Conservation (phyloP, 2,113 vertebrate genomes). For the Anguilla japonica region DNA sequence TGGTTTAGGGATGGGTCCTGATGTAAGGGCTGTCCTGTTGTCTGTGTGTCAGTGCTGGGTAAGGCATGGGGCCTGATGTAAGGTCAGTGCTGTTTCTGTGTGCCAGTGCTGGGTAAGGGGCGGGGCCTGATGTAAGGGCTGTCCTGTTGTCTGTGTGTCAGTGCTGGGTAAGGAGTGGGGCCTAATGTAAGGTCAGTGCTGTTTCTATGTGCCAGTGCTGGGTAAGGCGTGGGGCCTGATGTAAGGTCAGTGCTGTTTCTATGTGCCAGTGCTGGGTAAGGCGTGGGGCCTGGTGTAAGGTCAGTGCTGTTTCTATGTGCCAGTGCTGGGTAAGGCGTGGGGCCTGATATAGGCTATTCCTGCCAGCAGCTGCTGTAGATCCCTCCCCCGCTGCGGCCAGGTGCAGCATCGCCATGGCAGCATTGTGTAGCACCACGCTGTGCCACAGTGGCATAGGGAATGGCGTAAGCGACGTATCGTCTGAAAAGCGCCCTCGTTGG, state of each 20-base stretch:
- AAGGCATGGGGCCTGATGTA: background rate
- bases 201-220: too few species aligned
- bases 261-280: background rate
- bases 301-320: background rate
- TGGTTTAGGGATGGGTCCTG: background rate
- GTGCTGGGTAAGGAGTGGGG: background rate
- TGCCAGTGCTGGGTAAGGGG: too few species aligned
- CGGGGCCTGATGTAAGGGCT: too few species aligned
- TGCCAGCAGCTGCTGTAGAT: background rate
- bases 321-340: background rate
- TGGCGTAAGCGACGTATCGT: slow-evolving; percentile 50
- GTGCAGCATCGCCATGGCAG: background rate
- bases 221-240: too few species aligned
- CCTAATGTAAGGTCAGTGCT: too few species aligned
- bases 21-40: too few species aligned
- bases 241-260: too few species aligned
- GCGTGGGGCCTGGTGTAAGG: background rate
- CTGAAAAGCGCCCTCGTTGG: slow-evolving; percentile 71
- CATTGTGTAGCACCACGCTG: too few species aligned
- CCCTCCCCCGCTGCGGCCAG: background rate
- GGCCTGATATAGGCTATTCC: background rate
- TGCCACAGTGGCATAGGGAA: background rate
- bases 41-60: background rate
- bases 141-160: too few species aligned
- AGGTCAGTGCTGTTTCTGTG: too few species aligned